Evolutionary conservation across 1,140 invertebrate species (phyloP), one percentile per base, ranked within the genome.

Genomic region (Cardiocondyla obscurior): DNA sequence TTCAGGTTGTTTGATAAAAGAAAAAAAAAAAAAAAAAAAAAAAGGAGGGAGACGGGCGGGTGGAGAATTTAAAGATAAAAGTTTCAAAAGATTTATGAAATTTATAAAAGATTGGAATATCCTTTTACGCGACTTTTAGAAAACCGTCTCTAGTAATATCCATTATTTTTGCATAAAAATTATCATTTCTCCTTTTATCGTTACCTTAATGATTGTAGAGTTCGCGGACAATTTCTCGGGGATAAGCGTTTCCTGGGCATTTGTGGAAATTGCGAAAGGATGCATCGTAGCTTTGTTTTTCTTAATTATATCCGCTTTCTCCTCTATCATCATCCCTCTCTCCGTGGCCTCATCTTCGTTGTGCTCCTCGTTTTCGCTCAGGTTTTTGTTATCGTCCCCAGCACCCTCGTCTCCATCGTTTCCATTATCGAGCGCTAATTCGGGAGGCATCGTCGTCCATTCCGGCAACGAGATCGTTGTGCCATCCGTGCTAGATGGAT

Each of bases 401-500:
- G 28, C 16, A 57, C 8, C 28, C 28, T 49, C 46, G 62, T 70
- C 44, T 57, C 70, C 53, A 53, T 53, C 53, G 19, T 73, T 57
- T 33, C 77, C 69, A 25, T 81, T 57, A 73, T 58, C 39, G 65
- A 72, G 39, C 39, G 30, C 28, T 73, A 57, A 67, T 81, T 73
- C 69, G 14, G 79, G 22, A 25, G 77, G 58, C 49, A 30, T 19
- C 44, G 74, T 84, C 76, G 82, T 73, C 62, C 82, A 85, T 86
- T 87, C 85, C 67, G 55, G 49, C 70, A 70, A 76, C 64, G 69
- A 62, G 16, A 85, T 74, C 44, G 87, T 88, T 28, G 88, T 83
- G 36, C 83, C 84, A 25, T 84, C 89, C 79, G 65, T 60, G 81
- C 70, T 60, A 44, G 87, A 85, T 62, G 83, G 73, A 70, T 89